Evolutionary conservation across 2,797 vertebrate species (phyloP), one percentile per base, ranked within the genome.

Genomic region (Psittacula echo): DNA sequence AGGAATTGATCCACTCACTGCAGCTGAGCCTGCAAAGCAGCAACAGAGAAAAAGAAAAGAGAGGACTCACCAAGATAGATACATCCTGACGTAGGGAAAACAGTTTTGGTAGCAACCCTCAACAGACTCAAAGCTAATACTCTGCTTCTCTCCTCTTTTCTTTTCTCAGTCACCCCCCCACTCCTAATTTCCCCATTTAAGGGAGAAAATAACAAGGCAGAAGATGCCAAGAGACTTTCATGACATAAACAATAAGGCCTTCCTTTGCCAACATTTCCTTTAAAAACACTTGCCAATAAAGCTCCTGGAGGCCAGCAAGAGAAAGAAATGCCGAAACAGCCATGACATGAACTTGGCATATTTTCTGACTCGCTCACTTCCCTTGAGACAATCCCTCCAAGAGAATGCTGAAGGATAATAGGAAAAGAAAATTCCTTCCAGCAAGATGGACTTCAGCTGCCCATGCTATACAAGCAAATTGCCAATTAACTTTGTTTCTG

Each of bases 401-500:
- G 91, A 96, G 95, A 96, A 91, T 79, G 89, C 50, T 95, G 87
- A 96, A 96, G 90, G 85, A 93, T 94, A 96, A 95, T 95, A 92
- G 94, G 95, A 87, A 96, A 96, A 95, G 94, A 95, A 93, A 92
- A 81, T 91, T 96, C 94, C 92, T 95, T 96, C 81, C 95, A 94
- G 78, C 0, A 1, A 85, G 81, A 89, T 90, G 83, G 94, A 91
- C 72, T 92, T 93, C 56, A 90, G 93, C 92, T 95, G 95, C 93
- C 91, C 72, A 3, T 79, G 89, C 93, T 93, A 70, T 34, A 84
- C 72, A 88, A 95, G 83, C 96, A 91, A 97, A 86, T 61, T 93
- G 94, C 94, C 93, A 96, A 96, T 96, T 97, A 96, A 95, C 94
- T 95, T 97, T 89, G 93, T 90, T 96, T 96, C 94, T 97, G 96